Base-by-base conservation (phyloP, 2,797 vertebrate species). In the Chlorospingus semifuscus region DNA sequence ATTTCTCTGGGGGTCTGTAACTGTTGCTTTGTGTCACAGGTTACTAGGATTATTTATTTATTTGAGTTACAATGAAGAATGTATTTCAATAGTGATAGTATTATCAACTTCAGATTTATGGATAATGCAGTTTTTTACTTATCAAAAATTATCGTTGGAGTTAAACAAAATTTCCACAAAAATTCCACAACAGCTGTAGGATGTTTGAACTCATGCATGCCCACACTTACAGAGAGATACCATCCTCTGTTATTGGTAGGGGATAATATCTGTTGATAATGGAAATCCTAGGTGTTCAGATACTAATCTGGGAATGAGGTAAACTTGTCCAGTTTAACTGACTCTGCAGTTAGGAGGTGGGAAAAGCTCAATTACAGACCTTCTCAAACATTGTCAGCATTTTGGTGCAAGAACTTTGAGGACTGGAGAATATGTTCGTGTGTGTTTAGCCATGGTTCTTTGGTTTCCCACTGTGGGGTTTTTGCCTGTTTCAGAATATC, bases 341-440 rank as follows among this genome's bases (percentile, higher is more conserved):
- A 61, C 15, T 83, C 46, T 91, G 69, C 61, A 88, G 69, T 37
- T 65, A 78, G 4, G 12, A 93, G 42, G 17, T 81, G 64, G 39
- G 29, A 83, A 96, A 83, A 72, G 86, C 55, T 91, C 50, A 72
- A 29, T 78, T 69, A 69, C 11, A 65, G 37, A 36, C 34, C 47
- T 77, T 74, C 44, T 47, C 22, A 59, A 83, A 55, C 12, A 68
- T 39, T 1, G 4, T 39, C 56, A 87, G 15, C 8, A 15, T 84
- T 88, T 87, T 52, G 12, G 36, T 71, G 39, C 0, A 8, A 75
- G 29, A 83, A 32, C 6, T 49, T 71, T 64, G 57, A 76, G 42
- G 32, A 82, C 59, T 13, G 16, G 15, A 56, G 8, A 32, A 7
- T 26, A 56, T 7, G 5, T 74, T 63, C 47, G 53, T 83, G 10